Conservation (phyloP, 37 sponge, comb jelly and placozoan genomes). For the Crambe crambe region DNA sequence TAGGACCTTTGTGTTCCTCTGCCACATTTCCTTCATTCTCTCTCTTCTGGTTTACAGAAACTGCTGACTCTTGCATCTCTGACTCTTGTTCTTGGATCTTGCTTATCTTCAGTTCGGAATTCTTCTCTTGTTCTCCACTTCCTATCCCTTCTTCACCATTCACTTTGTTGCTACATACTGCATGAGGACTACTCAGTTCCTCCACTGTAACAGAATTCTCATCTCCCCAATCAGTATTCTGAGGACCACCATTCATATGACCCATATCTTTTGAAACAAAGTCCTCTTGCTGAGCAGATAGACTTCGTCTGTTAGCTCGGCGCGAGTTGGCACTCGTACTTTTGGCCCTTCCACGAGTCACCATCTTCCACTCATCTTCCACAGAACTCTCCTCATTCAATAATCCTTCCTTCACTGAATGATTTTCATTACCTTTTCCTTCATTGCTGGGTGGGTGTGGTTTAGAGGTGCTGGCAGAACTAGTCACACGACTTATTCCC, state of each 20-base stretch:
- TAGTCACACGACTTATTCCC: conserved; percentile 9
- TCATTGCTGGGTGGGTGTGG: not conserved
- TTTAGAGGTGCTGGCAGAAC: not conserved
- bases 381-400: not conserved
- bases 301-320: not conserved
- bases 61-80: not conserved
- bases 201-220: not conserved
- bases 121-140: not conserved
- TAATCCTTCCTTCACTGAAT: not conserved
- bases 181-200: not conserved
- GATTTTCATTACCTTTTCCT: not conserved
- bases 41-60: not conserved
- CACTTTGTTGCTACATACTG: not conserved
- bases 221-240: not conserved
- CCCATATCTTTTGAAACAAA: not conserved
- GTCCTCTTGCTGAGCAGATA: not conserved
- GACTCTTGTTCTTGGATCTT: not conserved
- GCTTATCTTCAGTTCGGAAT: not conserved
- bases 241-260: not conserved
- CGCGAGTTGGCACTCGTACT: not conserved
- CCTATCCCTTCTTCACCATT: not conserved
- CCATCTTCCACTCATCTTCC: conserved; percentile 9
- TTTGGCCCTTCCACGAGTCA: not conserved
- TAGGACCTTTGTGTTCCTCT: too few species aligned
- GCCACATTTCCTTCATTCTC: not conserved